Percentiles rank a stretch among this genome's conserved stretches.
These are phyloP conservation scores for Lochmaea crataegi DNA, from an alignment of 2,888 invertebrate genomes.

Conservation along the genomic window DNA sequence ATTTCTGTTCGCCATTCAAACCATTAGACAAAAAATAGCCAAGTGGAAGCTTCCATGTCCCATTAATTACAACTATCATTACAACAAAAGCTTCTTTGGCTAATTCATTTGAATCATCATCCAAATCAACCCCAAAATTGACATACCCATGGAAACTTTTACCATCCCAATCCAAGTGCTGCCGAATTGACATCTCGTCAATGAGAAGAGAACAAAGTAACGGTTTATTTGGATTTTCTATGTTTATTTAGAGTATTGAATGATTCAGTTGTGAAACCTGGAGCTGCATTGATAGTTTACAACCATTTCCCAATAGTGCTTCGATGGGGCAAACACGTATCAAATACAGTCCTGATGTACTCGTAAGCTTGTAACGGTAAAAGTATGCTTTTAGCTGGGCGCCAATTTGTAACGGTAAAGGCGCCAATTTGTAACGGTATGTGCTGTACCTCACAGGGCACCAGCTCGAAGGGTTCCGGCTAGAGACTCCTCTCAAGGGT, in stretches of 20 bases:
- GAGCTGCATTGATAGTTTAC: conserved; percentile 50
- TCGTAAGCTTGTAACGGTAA: too few species aligned
- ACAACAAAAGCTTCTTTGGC: conserved; percentile 53
- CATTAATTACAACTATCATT: conserved; percentile 49
- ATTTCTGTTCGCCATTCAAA: conserved; percentile 47
- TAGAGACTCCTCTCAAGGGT: too few species aligned
- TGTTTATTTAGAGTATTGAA: conserved; percentile 46
- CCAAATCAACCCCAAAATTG: conserved; percentile 48
- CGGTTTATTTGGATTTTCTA: conserved; percentile 30
- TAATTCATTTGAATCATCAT: conserved; percentile 45
- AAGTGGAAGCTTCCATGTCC: conserved; percentile 51
- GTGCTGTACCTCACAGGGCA: too few species aligned
- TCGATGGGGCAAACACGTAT: conserved; percentile 53
- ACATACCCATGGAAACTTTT: conserved; percentile 54
- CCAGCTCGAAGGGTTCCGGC: too few species aligned
- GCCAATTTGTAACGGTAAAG: too few species aligned
- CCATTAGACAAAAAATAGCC: conserved; percentile 53
- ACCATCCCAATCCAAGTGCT: conserved; percentile 55
- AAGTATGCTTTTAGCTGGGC: too few species aligned
- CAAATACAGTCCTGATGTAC: conserved; percentile 56
- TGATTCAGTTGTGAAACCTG: conserved; percentile 54
- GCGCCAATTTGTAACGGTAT: too few species aligned
- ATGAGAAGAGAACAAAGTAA: conserved; percentile 43
- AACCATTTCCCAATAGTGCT: conserved; percentile 57
- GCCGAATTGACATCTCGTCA: conserved; percentile 54